Evolutionary conservation across 92 coral and sea anemone genomes (phyloP), one percentile per base, ranked within the genome.

Genomic region (Phenganax stokvisi): DNA sequence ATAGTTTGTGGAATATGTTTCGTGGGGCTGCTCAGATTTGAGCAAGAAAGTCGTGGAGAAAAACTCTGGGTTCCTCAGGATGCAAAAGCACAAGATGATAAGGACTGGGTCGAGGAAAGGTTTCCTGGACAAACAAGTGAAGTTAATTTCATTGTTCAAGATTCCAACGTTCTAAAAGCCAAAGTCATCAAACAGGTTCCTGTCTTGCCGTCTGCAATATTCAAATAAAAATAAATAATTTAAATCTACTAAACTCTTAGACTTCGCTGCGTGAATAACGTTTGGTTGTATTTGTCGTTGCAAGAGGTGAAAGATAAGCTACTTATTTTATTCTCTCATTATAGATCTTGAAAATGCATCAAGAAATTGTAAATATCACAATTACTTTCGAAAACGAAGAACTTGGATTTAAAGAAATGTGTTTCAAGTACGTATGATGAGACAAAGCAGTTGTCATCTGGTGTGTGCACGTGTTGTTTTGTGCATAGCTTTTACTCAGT

Each of bases 21-120:
- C 8, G 84, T 77, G 58, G 97, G 97, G 51, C 54, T 93, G 70
- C n/a, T 89, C 8, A 84, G 84, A 30, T 93, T 93, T 57, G 80
- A 87, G 8, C 84, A 89, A 62, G 97, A 93, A 72, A 91, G 82
- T 71, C 85, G 90, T n/a, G 93, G 90, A 6, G 91, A 91, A 27
- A 93, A 89, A 80, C 85, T 93, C n/a, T 93, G 97, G 97, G 87
- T 87, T 11, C 92, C 97, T 1, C 89, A 69, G n/a, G 89, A 91
- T 30, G 88, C 97, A 0, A 55, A 83, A 29, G 90, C 93, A 16
- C 80, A 77, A 69, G 79, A 85, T 70, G 93, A 93, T 83, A 89
- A 82, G 57, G 69, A 71, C 3, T 93, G 96, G 97, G 97, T 93
- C 16, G 89, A 71, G 12, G 87, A 84, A 0, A 89, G 77, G 56